A percentile compares a stretch with the other conserved stretches of the same genome.
Conservation (phyloP, 2,113 vertebrate genomes). For the Leptobrachium ailaonicum region DNA sequence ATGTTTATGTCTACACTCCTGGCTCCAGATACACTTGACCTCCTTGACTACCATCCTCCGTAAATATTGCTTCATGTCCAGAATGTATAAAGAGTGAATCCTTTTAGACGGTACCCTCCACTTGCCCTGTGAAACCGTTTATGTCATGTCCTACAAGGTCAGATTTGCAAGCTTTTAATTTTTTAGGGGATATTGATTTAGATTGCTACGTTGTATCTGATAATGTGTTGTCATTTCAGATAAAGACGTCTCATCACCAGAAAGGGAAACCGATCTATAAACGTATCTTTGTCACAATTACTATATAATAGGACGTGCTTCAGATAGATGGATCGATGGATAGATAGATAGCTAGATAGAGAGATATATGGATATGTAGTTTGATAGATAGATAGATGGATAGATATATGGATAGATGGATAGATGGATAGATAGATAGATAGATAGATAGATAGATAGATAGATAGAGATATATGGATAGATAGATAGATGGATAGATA, state of each 20-base stretch:
- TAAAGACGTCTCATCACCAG: background rate
- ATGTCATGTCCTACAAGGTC: background rate
- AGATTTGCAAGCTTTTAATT: background rate
- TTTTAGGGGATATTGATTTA: background rate
- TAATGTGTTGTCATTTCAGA: background rate
- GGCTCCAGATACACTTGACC: constrained; percentile 21
- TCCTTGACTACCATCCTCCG: background rate
- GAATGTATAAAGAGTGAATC: background rate
- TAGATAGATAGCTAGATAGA: too few relatives aligned
- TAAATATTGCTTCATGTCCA: background rate
- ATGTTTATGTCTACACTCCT: background rate
- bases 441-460: too few relatives aligned
- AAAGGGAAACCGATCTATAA: too few relatives aligned
- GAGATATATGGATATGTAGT: too few relatives aligned
- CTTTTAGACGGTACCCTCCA: background rate
- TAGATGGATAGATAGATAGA: too few relatives aligned
- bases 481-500: too few relatives aligned
- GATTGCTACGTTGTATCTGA: background rate
- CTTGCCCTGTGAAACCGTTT: constrained; percentile 2
- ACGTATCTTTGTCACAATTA: too few relatives aligned
- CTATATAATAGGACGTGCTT: too few relatives aligned
- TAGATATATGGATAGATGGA: too few relatives aligned
- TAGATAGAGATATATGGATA: too few relatives aligned
- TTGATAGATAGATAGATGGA: too few relatives aligned
- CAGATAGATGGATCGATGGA: too few relatives aligned